Percentiles rank a stretch among this genome's conserved stretches.
Conservation (phyloP, 2,888 invertebrate species). For the Meiosimyza platycephala region DNA sequence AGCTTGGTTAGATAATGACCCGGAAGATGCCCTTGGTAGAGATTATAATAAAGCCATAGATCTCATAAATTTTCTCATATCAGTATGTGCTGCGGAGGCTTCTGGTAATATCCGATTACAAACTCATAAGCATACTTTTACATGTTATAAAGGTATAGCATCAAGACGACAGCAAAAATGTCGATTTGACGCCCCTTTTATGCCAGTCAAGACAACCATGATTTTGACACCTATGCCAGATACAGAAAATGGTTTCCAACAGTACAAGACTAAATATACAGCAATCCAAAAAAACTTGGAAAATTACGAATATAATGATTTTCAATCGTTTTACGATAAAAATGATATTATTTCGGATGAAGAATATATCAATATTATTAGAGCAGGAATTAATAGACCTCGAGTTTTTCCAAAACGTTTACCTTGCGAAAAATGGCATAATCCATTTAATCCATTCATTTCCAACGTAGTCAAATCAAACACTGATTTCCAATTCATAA, state of each 20-base stretch:
- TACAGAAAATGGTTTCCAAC: conserved; percentile 12
- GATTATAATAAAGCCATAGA: conserved; percentile 46
- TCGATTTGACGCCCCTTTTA: conserved; percentile 40
- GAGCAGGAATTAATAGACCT: too few relatives aligned
- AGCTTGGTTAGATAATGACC: conserved; percentile 59
- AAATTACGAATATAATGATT: conserved; percentile 32
- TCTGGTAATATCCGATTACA: conserved; percentile 32
- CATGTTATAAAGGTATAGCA: too few relatives aligned
- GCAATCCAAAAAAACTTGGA: conserved; percentile 25
- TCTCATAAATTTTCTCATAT: conserved; percentile 28
- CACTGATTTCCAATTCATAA: conserved; percentile 47
- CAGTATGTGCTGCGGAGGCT: conserved; percentile 41
- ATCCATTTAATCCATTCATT: not conserved
- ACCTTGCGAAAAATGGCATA: conserved; percentile 1
- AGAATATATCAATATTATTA: too few relatives aligned
- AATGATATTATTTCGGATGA: too few relatives aligned
- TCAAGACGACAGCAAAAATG: conserved; percentile 35
- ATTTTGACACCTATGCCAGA: conserved; percentile 35
- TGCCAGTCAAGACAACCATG: conserved; percentile 24
- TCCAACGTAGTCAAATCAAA: not conserved
- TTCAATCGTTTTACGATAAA: too few relatives aligned
- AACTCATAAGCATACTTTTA: conserved; percentile 41
- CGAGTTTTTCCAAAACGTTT: too few relatives aligned
- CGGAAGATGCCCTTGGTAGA: conserved; percentile 43
- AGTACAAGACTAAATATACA: not conserved